Evolutionary conservation across 1,140 invertebrate genomes (phyloP).

Genomic region (Drosophila lini): DNA sequence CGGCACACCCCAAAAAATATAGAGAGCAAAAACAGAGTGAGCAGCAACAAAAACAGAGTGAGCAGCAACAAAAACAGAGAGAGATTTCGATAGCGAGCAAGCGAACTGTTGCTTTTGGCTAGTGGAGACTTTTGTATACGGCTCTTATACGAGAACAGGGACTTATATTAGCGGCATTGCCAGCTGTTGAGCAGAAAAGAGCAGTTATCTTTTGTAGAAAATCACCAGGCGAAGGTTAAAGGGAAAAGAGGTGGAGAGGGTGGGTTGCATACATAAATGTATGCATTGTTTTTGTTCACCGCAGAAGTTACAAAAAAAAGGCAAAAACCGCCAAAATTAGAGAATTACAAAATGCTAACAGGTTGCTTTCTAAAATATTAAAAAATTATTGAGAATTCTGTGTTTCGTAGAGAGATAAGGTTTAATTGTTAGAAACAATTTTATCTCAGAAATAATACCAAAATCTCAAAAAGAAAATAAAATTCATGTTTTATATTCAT

Average conservation of each 20-base stretch:
- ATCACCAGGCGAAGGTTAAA: constrained; percentile 37
- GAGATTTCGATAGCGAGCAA: neutral
- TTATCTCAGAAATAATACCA: no score
- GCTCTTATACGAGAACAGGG: constrained; percentile 40
- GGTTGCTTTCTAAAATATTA: constrained; percentile 33
- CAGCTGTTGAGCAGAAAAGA: constrained; percentile 58
- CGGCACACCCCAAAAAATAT: constrained; percentile 48
- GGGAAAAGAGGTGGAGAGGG: neutral
- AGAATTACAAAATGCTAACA: constrained; percentile 44
- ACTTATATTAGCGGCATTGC: constrained; percentile 53
- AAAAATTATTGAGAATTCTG: neutral
- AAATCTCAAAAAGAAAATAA: no score
- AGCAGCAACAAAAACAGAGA: constrained; percentile 21
- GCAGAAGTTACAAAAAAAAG: neutral
- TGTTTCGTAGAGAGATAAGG: no score
- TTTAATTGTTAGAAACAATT: no score
- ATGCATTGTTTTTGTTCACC: constrained; percentile 33
- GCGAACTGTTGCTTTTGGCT: constrained; percentile 69
- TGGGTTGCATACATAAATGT: constrained; percentile 32
- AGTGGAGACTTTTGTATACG: constrained; percentile 27
- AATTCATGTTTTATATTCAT: no score
- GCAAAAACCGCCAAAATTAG: constrained; percentile 12
- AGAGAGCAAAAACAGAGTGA: constrained; percentile 18
- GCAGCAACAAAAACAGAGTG: constrained; percentile 19
- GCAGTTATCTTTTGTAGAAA: constrained; percentile 77